These are phyloP conservation scores for Drosophila kanekoi DNA, from an alignment of 2,888 invertebrate species.

Conservation along the genomic window DNA sequence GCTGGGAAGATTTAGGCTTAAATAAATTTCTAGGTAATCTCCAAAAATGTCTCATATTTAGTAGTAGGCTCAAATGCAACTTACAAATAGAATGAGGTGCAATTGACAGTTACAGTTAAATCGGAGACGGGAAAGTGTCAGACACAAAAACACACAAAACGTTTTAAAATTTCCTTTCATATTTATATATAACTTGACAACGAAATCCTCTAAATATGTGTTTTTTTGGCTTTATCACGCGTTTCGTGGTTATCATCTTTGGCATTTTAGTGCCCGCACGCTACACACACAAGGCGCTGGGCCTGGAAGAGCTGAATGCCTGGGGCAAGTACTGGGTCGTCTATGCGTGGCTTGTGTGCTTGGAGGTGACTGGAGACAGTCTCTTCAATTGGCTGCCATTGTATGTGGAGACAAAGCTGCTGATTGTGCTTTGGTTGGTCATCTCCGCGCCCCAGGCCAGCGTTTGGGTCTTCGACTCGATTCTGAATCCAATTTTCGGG, in stretches of 20 bases:
- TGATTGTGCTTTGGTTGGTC: constrained; percentile 58
- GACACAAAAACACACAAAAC: not conserved
- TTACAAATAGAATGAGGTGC: no score
- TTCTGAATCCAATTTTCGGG: constrained; percentile 51
- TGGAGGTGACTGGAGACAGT: constrained; percentile 97
- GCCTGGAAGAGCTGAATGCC: constrained; percentile 20
- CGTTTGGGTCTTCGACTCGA: constrained; percentile 62
- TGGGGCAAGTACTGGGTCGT: constrained; percentile 72
- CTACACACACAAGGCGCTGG: constrained; percentile 47
- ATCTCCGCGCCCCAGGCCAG: constrained; percentile 60
- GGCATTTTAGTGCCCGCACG: constrained; percentile 63
- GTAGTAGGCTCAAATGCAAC: no score
- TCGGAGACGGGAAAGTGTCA: not conserved
- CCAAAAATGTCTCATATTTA: no score
- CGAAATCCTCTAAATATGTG: constrained; percentile 36
- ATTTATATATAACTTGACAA: constrained; percentile 1
- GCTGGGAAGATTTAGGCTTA: no score
- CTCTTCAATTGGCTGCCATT: constrained; percentile 98
- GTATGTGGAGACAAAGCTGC: constrained; percentile 71
- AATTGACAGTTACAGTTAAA: not conserved
- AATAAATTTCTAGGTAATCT: no score
- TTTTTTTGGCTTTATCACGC: constrained; percentile 42
- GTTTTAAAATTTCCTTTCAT: constrained; percentile 10
- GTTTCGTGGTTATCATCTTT: constrained; percentile 50
- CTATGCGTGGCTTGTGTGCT: constrained; percentile 96